Conservation (phyloP, 2,797 vertebrate species). For the Pangasius macronema region DNA sequence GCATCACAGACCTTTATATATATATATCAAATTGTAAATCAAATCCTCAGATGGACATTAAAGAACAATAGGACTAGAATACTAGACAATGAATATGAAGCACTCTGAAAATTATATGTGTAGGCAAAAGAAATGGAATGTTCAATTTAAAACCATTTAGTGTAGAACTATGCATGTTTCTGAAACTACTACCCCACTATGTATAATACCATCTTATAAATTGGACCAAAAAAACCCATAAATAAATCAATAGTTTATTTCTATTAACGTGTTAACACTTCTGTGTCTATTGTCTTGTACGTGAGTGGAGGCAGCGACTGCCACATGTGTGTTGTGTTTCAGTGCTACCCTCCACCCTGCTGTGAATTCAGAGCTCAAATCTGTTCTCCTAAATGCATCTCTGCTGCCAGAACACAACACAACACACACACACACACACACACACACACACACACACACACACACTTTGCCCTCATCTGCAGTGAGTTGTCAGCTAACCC, state of each 20-base stretch:
- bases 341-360: slow-evolving; percentile 42
- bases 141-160: background rate
- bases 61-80: background rate
- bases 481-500: slow-evolving; percentile 72
- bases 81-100: too few species aligned
- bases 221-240: background rate
- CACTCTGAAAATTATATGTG: background rate
- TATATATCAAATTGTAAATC: too few species aligned
- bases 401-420: slow-evolving; percentile 64
- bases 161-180: background rate
- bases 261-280: background rate
- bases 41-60: background rate
- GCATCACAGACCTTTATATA: slow-evolving; percentile 2
- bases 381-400: slow-evolving; percentile 59
- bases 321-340: slow-evolving; percentile 24
- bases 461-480: slow-evolving; percentile 53
- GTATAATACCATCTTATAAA: background rate
- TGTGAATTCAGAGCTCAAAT: slow-evolving; percentile 58
- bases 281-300: slow-evolving; percentile 23
- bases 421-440: slow-evolving; percentile 26
- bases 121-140: background rate
- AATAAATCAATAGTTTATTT: background rate
- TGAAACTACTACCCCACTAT: background rate
- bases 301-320: background rate
- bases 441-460: slow-evolving; percentile 46